Conservation (phyloP, 2,797 vertebrate species). For the Macropus fuliginosus region DNA sequence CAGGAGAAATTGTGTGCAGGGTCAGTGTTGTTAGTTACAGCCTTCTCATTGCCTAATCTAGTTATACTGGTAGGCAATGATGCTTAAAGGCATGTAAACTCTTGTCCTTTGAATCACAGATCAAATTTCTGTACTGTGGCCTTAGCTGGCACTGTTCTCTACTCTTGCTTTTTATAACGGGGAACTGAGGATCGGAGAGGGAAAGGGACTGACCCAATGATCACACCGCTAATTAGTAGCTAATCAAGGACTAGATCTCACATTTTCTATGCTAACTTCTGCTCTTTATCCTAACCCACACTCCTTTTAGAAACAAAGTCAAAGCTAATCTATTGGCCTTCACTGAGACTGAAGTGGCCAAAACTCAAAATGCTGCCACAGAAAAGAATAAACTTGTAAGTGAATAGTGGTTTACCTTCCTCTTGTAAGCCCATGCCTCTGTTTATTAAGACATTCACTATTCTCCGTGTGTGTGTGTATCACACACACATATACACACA, state of each 20-base stretch:
- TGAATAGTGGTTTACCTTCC: neutral
- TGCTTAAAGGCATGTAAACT: neutral
- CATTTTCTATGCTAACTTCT: neutral
- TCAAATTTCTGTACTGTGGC: neutral
- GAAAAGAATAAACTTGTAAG: neutral
- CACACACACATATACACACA: too few relatives aligned
- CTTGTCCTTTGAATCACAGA: neutral
- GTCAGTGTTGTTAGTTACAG: conserved; percentile 13
- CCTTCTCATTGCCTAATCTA: conserved; percentile 32
- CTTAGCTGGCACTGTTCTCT: neutral
- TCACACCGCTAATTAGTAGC: neutral
- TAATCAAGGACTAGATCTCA: neutral
- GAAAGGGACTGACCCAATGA: neutral
- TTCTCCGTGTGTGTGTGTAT: too few relatives aligned
- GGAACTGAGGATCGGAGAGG: neutral
- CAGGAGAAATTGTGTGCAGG: conserved; percentile 16
- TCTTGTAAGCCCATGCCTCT: neutral
- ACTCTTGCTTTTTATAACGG: neutral
- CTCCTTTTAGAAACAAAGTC: neutral
- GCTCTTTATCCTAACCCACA: neutral
- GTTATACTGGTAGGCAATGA: neutral
- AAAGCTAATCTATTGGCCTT: neutral
- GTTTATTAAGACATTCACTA: neutral
- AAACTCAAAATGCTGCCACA: neutral
- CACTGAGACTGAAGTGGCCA: neutral